Evolutionary conservation across 2,888 invertebrate genomes (phyloP).

Genomic region (Caenorhabditis sinica): DNA sequence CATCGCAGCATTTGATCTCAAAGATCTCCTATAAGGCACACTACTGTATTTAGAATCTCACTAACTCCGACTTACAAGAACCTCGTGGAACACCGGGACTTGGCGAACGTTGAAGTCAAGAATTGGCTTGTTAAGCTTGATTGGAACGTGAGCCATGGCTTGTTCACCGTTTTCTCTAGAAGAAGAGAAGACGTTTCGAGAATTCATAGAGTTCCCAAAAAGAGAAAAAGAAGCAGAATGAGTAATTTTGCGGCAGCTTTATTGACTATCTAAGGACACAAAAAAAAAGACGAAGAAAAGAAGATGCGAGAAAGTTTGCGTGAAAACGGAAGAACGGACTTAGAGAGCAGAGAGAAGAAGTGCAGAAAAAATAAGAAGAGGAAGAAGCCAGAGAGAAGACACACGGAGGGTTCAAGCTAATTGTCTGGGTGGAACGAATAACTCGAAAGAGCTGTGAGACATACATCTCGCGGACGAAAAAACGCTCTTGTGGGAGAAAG

Average conservation of each 20-base stretch:
- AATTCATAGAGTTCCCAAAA: background rate
- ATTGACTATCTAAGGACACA: conserved; percentile 13
- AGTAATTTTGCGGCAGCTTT: conserved; percentile 32
- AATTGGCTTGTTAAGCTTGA: conserved; percentile 24
- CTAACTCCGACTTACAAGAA: conserved; percentile 27
- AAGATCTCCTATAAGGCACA: conserved; percentile 48
- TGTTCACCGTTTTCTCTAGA: background rate
- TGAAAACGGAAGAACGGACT: conserved; percentile 21
- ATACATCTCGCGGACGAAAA: background rate
- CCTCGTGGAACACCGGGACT: conserved; percentile 39
- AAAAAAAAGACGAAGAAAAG: conserved; percentile 1
- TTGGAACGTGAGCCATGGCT: conserved; percentile 4
- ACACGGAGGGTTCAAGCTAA: conserved; percentile 16
- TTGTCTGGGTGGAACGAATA: conserved; percentile 10
- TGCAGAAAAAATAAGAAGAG: background rate
- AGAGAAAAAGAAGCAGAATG: conserved; percentile 6
- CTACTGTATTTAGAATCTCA: background rate
- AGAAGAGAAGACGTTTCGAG: background rate
- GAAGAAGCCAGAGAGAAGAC: conserved; percentile 1
- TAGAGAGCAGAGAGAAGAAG: conserved; percentile 4
- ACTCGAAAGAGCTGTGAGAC: background rate
- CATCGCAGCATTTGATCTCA: conserved; percentile 31
- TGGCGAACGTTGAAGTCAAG: conserved; percentile 34
- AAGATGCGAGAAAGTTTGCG: background rate
- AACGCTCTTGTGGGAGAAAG: background rate